Evolutionary conservation across 2,888 invertebrate species (phyloP), one percentile per base, ranked within the genome.

Genomic region (Thymelicus sylvestris): DNA sequence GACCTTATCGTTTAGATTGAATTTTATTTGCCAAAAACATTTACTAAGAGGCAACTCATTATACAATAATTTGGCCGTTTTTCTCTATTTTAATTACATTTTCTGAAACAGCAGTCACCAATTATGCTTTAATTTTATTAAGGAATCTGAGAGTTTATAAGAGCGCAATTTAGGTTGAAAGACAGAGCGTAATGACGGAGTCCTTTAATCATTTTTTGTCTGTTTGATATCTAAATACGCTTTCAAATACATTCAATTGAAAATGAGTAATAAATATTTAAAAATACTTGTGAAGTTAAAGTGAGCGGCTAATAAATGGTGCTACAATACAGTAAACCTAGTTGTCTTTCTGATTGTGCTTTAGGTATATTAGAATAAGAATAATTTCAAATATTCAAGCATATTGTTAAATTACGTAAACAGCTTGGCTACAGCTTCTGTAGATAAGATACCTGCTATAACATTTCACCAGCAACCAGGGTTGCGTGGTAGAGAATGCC

Each of bases 111-210:
- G n/a, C 24, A 10, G 55, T 55, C 55, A 55, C 10, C 24, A 24
- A 55, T 55, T 55, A 24, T 12, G 24, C 24, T 55, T 55, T 24
- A 24, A 55, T 52, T 24, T 55, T 55, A 55, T 24, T 19, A 55
- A 55, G 24, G 39, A 65, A 39, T 65, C 65, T 48, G 38, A 50
- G 52, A 50, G 65, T 65, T 47, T n/a, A n/a, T 52, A 65, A 65
- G 52, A 52, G 39, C 47, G 52, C 38, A 65, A 52, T 65, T 65
- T 52, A 15, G 12, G 12, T 39, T 52, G 65, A 52, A 39, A 64
- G 31, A 48, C 8, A 64, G 55, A 55, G 24, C 12, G 10, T 55
- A 55, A 24, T 24, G 19, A 55, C 19, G n/a, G 24, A 12, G 55
- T 24, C 55, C 24, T 24, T 50, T 24, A 24, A 55, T 24, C 10